Evolutionary conservation across 2,113 vertebrate genomes (phyloP).

Genomic region (Scartelaos histophorus): DNA sequence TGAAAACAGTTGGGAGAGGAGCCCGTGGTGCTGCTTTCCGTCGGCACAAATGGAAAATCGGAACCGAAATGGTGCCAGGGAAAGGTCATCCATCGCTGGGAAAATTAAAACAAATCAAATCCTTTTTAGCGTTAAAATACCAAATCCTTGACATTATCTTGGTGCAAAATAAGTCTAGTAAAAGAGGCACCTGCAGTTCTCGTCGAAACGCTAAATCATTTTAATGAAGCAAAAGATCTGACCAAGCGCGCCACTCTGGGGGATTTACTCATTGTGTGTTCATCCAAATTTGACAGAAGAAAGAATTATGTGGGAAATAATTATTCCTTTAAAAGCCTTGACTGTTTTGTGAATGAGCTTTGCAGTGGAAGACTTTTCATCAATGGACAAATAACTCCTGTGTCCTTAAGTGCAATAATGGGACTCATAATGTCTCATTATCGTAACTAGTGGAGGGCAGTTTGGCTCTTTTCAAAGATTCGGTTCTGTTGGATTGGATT

Average conservation of each 20-base stretch:
- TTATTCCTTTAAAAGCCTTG: neutral
- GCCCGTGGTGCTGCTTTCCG: neutral
- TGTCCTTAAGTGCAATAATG: slow-evolving; percentile 24
- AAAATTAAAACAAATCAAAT: neutral
- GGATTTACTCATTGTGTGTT: neutral
- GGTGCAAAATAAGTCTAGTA: slow-evolving; percentile 12
- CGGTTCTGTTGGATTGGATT: too few species aligned
- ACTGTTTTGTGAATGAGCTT: slow-evolving; percentile 13
- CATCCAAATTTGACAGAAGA: neutral
- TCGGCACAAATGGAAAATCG: neutral
- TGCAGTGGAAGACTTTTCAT: slow-evolving; percentile 4
- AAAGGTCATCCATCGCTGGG: neutral
- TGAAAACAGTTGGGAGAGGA: neutral
- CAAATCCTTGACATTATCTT: slow-evolving; percentile 15
- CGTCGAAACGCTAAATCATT: neutral
- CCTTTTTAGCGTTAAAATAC: neutral
- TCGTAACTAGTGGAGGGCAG: neutral
- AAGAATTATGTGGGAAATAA: neutral
- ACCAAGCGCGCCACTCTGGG: neutral
- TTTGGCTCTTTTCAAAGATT: too few species aligned
- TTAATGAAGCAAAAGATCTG: neutral
- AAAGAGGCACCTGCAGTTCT: slow-evolving; percentile 3
- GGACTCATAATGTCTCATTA: slow-evolving; percentile 19
- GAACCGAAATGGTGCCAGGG: neutral
- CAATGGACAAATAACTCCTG: slow-evolving; percentile 18